phyloP scores from a whole-genome alignment of 2,797 vertebrate genomes.

The Pseudomugil gertrudae region DNA sequence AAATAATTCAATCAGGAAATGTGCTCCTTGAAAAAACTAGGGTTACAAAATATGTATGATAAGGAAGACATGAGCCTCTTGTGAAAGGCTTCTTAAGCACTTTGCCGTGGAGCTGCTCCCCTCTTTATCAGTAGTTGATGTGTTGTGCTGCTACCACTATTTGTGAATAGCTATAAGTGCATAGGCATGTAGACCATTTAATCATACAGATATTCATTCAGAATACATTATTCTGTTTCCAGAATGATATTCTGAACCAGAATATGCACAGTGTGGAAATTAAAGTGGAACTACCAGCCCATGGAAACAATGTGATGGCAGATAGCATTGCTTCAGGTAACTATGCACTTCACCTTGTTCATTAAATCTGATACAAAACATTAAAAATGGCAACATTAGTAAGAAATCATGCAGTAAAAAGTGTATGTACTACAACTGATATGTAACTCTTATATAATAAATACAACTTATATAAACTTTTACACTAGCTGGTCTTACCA shows the following conservation, averaged over 20 bases:
- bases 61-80: conserved; percentile 56
- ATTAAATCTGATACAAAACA: not conserved
- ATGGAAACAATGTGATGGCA: conserved; percentile 84
- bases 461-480: conserved; percentile 29
- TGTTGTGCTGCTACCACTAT: conserved; percentile 6
- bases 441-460: conserved; percentile 40
- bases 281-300: conserved; percentile 83
- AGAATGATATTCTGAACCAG: conserved; percentile 77
- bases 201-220: not conserved
- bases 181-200: not conserved
- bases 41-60: conserved; percentile 54
- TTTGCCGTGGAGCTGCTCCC: conserved; percentile 51
- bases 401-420: not conserved
- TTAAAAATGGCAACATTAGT: not conserved
- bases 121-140: conserved; percentile 66
- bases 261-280: conserved; percentile 81
- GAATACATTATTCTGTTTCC: conserved; percentile 38
- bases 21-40: conserved; percentile 32
- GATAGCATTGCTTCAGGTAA: conserved; percentile 90
- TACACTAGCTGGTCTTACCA: conserved; percentile 24
- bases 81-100: conserved; percentile 56
- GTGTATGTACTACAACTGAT: not conserved
- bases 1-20: conserved; percentile 31
- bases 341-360: not conserved
- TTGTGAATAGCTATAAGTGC: not conserved